Base-by-base conservation (phyloP, 2,888 invertebrate genomes). In the Drosophila subsilvestris region DNA sequence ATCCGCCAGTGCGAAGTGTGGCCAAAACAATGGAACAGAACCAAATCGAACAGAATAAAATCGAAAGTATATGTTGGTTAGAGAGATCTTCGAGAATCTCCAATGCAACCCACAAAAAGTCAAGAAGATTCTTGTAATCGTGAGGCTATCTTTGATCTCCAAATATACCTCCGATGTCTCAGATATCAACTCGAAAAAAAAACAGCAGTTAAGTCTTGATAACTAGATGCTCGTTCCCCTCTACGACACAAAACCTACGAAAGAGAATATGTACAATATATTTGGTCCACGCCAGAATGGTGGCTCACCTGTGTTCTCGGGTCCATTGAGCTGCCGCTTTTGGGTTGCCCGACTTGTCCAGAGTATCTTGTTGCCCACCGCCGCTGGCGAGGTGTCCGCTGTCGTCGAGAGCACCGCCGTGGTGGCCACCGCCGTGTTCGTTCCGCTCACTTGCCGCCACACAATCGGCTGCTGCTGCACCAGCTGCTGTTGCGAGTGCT, bases 281-380 rank as follows among this genome's bases (percentile, higher is more conserved):
- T 18, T 50, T 12, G 37, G 18, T 37, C 20, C 37, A 32, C 7
- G 6, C 29, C 45, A 22, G 14, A n/a, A 4, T 5, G 14, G 7
- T 12, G 12, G 55, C 76, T 78, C 56, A 90, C 90, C 90, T 76
- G 83, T 88, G 71, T 90, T 90, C 54, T 92, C 90, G 17, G 92
- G 92, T 51, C 92, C 92, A 74, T 92, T 92, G 1, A 91, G 78
- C 69, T 91, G 91, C 43, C 91, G 89, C 65, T 90, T 90, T 42
- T 84, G 90, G 3, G 84, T 80, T 10, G 90, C 75, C 14, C 91
- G 82, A 74, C 90, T 90, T 48, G 92, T 82, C 91, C 91, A 89
- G 10, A 91, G 79, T 53, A 91, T 89, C 76, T 91, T 89, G 63
- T 91, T 89, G 70, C 90, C 86, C 17, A 90, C 78, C 2, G 88